A percentile compares a stretch with the other conserved stretches of the same genome.
Conservation (phyloP, 2,113 vertebrate species). For the Cygnus atratus region DNA sequence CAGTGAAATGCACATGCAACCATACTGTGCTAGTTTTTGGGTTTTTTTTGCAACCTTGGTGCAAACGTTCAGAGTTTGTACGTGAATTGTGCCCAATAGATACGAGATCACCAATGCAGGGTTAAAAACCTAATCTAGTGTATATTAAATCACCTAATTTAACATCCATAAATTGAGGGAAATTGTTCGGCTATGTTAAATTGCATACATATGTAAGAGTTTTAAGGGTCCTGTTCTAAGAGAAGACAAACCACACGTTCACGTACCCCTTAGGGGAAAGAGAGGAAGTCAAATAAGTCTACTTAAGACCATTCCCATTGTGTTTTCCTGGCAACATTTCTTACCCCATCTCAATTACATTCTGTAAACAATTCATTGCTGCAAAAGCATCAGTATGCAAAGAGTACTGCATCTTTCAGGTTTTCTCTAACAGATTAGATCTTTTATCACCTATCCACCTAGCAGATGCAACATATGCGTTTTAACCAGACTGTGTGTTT, state of each 20-base stretch:
- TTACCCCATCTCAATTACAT: accelerated
- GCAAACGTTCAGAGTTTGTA: not conserved
- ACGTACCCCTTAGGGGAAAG: not conserved
- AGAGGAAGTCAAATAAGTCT: not conserved
- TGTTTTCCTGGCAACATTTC: not conserved
- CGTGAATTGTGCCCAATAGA: not conserved
- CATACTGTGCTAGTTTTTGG: not conserved
- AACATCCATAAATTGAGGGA: not conserved
- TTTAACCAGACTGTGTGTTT: not conserved
- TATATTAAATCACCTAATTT: not conserved
- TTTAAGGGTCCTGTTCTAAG: not conserved
- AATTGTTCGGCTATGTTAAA: not conserved
- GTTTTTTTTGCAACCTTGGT: not conserved
- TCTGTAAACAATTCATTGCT: not conserved
- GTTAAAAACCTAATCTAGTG: not conserved
- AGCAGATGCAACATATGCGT: not conserved
- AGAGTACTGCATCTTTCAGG: not conserved
- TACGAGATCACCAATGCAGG: not conserved
- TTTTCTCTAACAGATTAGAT: not conserved
- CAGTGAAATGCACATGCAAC: not conserved
- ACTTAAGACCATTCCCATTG: not conserved
- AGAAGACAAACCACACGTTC: not conserved
- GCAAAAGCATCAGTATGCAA: not conserved
- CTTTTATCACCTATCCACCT: not conserved
- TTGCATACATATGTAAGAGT: not conserved